These are phyloP conservation scores for Enoplolaimus lenunculus DNA, from an alignment of 2,888 invertebrate species.

Conservation along the genomic window DNA sequence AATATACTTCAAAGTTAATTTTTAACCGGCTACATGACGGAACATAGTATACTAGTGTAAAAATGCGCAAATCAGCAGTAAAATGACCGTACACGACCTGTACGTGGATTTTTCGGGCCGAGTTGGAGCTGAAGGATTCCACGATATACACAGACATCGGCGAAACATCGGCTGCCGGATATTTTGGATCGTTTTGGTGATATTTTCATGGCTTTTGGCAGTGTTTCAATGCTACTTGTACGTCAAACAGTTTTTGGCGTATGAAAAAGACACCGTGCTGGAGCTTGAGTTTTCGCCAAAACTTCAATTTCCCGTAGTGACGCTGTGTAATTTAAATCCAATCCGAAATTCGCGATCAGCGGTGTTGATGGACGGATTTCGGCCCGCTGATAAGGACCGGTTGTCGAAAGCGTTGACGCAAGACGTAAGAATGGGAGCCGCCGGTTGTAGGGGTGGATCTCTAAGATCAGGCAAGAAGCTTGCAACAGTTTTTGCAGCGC, in stretches of 20 bases:
- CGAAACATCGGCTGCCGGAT: background rate
- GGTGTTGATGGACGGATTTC: background rate
- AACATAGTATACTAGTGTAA: too few relatives aligned
- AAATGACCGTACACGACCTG: too few relatives aligned
- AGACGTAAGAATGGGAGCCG: too few relatives aligned
- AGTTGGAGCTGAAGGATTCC: background rate
- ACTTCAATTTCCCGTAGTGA: background rate
- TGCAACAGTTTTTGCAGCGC: too few relatives aligned
- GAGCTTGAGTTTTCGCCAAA: background rate
- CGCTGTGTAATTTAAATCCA: background rate
- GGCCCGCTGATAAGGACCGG: too few relatives aligned
- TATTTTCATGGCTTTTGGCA: background rate
- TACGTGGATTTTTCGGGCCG: background rate
- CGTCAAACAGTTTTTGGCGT: background rate
- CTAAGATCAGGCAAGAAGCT: too few relatives aligned
- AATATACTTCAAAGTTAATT: too few relatives aligned
- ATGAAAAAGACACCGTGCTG: background rate
- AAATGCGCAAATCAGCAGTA: too few relatives aligned
- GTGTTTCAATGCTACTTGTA: background rate
- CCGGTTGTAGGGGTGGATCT: too few relatives aligned
- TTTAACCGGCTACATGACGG: too few relatives aligned
- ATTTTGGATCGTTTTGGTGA: background rate
- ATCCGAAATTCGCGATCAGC: background rate
- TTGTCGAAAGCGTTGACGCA: too few relatives aligned
- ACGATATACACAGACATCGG: background rate